Percentiles rank a stretch among this genome's conserved stretches.
Conservation (phyloP, 2,888 invertebrate genomes). For the Kryphioiulus occultus region DNA sequence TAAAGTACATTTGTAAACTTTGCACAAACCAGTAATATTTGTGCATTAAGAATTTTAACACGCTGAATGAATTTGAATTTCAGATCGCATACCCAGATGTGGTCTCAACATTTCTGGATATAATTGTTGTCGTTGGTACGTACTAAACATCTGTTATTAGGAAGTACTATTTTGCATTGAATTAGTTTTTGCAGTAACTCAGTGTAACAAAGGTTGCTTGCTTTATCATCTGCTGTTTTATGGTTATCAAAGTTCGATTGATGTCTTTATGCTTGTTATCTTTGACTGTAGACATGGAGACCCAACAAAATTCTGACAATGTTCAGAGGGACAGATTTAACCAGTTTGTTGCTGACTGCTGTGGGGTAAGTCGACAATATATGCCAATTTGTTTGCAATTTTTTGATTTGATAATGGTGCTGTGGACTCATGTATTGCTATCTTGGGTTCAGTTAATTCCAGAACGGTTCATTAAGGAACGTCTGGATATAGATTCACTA, state of each 20-base stretch:
- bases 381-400: background rate
- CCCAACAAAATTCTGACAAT: conserved; percentile 72
- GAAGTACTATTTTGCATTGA: too few species aligned
- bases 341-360: conserved; percentile 59
- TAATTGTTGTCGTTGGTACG: conserved; percentile 77
- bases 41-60: background rate
- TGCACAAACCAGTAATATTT: background rate
- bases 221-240: background rate
- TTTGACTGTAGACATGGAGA: conserved; percentile 73
- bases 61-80: conserved; percentile 57
- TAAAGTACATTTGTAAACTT: conserved; percentile 46
- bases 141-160: background rate
- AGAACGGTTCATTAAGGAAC: conserved; percentile 87
- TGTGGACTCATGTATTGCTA: background rate
- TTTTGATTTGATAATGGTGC: background rate
- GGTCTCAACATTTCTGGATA: conserved; percentile 83
- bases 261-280: background rate
- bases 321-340: conserved; percentile 75
- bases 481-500: conserved; percentile 90
- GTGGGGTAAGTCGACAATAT: conserved; percentile 53
- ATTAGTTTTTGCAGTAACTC: background rate
- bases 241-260: too few species aligned
- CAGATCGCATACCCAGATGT: conserved; percentile 80
- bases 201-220: background rate
- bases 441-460: conserved; percentile 62